Evolutionary conservation across 37 sponge, comb jelly and placozoan genomes (phyloP).

Genomic region (Chondrosia reniformis): DNA sequence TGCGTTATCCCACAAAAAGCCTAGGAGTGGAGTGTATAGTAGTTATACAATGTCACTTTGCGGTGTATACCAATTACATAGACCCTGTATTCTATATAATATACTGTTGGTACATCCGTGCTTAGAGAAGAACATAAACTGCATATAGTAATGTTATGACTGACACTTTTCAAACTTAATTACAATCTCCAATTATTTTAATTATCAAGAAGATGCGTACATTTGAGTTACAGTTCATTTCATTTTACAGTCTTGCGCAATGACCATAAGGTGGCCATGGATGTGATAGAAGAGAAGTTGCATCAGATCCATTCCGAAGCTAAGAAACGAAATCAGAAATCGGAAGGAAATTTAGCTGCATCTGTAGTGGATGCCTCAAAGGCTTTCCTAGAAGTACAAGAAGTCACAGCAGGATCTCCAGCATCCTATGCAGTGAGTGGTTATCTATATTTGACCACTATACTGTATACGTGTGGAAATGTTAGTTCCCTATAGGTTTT

Average conservation of each 20-base stretch:
- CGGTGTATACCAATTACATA: too few relatives aligned
- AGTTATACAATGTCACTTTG: too few relatives aligned
- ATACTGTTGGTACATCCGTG: too few relatives aligned
- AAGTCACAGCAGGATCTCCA: conserved; percentile 10
- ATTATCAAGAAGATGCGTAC: too few relatives aligned
- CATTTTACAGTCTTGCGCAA: conserved; percentile 59
- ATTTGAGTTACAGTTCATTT: too few relatives aligned
- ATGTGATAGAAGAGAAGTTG: conserved; percentile 61
- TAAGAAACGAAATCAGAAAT: not conserved
- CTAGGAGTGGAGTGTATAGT: too few relatives aligned
- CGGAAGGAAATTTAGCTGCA: not conserved
- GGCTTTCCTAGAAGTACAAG: conserved; percentile 14
- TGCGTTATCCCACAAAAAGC: too few relatives aligned
- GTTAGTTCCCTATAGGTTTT: not conserved
- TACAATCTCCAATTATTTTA: too few relatives aligned
- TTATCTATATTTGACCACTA: not conserved
- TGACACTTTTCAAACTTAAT: too few relatives aligned
- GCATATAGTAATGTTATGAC: too few relatives aligned
- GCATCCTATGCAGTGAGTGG: conserved; percentile 12
- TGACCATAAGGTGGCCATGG: conserved; percentile 86
- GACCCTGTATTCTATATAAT: too few relatives aligned
- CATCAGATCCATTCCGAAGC: conserved; percentile 79
- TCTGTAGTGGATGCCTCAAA: not conserved
- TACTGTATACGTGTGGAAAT: not conserved
- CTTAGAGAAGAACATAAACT: too few relatives aligned